Conservation (phyloP, 2,113 vertebrate genomes). For the Ranitomeya variabilis region DNA sequence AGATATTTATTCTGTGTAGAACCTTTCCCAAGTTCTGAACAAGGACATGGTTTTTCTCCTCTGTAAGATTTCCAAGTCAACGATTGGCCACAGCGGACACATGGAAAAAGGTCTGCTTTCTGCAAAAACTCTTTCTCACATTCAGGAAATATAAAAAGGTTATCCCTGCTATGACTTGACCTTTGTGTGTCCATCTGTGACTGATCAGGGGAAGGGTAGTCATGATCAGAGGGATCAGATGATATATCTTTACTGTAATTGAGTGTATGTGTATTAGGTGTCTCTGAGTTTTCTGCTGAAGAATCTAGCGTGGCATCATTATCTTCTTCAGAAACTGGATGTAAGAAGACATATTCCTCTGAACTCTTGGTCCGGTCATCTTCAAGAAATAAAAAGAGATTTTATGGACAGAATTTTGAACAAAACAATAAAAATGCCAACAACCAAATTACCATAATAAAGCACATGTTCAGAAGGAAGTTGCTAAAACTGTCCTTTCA, state of each 20-base stretch:
- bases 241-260: neutral
- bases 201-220: neutral
- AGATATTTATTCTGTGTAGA: neutral
- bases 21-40: neutral
- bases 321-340: neutral
- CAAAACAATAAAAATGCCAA: neutral
- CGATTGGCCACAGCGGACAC: neutral
- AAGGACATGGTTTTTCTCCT: neutral
- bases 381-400: neutral
- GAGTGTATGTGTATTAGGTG: neutral
- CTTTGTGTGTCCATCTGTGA: neutral
- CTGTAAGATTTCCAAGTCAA: neutral
- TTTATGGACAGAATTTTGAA: neutral
- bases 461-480: neutral
- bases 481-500: neutral
- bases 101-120: neutral
- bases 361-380: neutral
- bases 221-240: neutral
- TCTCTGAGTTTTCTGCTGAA: neutral
- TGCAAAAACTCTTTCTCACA: neutral
- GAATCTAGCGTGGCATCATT: neutral
- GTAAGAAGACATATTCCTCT: neutral
- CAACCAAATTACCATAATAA: neutral
- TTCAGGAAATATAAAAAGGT: neutral
- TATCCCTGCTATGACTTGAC: neutral